Percentiles rank a stretch among this genome's conserved stretches.
These are phyloP conservation scores for Arothron firmamentum DNA, from an alignment of 2,113 vertebrate species.

Conservation along the genomic window DNA sequence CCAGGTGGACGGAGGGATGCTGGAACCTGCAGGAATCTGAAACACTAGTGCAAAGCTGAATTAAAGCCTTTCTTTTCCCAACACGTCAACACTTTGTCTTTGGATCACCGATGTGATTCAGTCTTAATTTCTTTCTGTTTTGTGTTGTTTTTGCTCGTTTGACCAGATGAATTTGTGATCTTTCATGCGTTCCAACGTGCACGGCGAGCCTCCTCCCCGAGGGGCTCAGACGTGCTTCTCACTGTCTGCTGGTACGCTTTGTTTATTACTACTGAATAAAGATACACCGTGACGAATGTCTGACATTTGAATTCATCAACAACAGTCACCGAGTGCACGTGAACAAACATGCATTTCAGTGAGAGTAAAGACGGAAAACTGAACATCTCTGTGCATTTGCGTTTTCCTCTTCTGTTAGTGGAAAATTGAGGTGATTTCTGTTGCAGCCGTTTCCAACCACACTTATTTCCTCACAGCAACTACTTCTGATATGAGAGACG, in stretches of 20 bases:
- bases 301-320: slow-evolving; percentile 8
- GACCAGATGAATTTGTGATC: slow-evolving; percentile 23
- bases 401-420: slow-evolving; percentile 15
- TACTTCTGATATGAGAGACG: slow-evolving; percentile 19
- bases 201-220: slow-evolving; percentile 27
- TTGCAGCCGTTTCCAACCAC: slow-evolving; percentile 65
- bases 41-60: slow-evolving; percentile 13
- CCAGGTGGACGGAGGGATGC: too few species aligned
- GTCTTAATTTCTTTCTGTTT: slow-evolving; percentile 14
- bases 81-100: too few species aligned
- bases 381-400: background rate
- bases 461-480: slow-evolving; percentile 30
- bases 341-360: background rate
- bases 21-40: slow-evolving; percentile 4
- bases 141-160: slow-evolving; percentile 41
- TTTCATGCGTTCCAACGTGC: slow-evolving; percentile 47
- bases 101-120: too few species aligned
- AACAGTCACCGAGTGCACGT: too few species aligned
- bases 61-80: background rate
- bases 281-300: slow-evolving; percentile 56
- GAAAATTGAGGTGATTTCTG: slow-evolving; percentile 43
- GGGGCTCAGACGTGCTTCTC: slow-evolving; percentile 50
- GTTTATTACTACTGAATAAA: slow-evolving; percentile 91
- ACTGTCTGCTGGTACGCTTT: slow-evolving; percentile 67
- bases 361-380: background rate